These are phyloP conservation scores for Eupithecia subumbrata DNA, from an alignment of 2,888 invertebrate genomes.

Conservation along the genomic window DNA sequence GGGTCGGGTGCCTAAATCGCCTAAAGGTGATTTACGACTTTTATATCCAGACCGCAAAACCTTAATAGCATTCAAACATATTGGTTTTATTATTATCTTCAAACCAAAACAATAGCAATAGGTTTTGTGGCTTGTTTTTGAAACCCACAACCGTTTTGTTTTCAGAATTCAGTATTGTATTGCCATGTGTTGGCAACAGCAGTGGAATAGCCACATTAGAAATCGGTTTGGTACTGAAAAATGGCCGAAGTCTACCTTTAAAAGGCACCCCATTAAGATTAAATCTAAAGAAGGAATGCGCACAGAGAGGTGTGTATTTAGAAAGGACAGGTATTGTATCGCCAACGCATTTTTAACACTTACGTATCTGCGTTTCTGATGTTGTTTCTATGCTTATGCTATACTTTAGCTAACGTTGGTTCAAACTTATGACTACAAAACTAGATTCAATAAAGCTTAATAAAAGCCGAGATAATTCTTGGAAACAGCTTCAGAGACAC, in stretches of 20 bases:
- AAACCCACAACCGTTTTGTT: constrained; percentile 46
- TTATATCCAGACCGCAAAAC: constrained; percentile 18
- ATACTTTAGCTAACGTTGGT: neutral
- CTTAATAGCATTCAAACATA: constrained; percentile 15
- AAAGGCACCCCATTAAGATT: constrained; percentile 94
- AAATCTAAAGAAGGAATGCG: constrained; percentile 96
- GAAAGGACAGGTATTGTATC: constrained; percentile 85
- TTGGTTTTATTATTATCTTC: neutral
- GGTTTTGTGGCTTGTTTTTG: constrained; percentile 14
- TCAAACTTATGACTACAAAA: neutral
- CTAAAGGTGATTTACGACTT: constrained; percentile 86
- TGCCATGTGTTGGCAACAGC: constrained; percentile 94
- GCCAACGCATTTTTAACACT: constrained; percentile 85
- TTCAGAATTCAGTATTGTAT: constrained; percentile 93
- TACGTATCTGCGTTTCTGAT: constrained; percentile 66
- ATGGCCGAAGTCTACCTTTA: constrained; percentile 90
- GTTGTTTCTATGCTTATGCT: constrained; percentile 40
- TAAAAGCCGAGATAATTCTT: neutral
- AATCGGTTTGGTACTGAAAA: constrained; percentile 93
- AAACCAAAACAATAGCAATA: constrained; percentile 6
- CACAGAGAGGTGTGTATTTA: constrained; percentile 94
- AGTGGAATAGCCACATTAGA: constrained; percentile 95
- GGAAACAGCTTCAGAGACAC: constrained; percentile 59
- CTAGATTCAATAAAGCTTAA: neutral
- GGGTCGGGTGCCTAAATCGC: constrained; percentile 92